Evolutionary conservation across 2,113 vertebrate genomes (phyloP).

Genomic region (Melozone crissalis): DNA sequence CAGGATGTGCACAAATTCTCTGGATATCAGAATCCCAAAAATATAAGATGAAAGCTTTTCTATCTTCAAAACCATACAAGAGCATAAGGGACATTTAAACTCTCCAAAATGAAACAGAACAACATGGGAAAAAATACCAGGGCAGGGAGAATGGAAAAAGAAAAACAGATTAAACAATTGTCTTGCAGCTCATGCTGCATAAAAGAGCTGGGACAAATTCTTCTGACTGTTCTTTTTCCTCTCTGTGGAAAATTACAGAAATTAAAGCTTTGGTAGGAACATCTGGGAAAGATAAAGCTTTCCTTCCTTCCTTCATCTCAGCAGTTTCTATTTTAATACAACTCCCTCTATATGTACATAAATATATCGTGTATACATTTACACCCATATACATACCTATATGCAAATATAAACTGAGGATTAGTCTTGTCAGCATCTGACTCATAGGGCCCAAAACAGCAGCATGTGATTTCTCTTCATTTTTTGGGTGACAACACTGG

Average conservation of each 20-base stretch:
- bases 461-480: not conserved
- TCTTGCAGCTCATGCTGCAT: not conserved
- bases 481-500: not conserved
- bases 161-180: not conserved
- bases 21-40: not conserved
- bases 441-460: not conserved
- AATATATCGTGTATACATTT: not conserved
- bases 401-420: not conserved
- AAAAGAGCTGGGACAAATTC: not conserved
- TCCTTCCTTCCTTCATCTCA: not conserved
- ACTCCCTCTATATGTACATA: not conserved
- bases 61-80: not conserved
- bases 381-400: not conserved
- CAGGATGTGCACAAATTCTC: not conserved
- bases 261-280: not conserved
- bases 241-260: not conserved
- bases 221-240: not conserved
- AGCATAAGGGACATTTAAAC: not conserved
- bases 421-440: not conserved
- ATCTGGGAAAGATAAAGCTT: not conserved
- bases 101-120: not conserved
- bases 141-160: not conserved
- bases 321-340: not conserved
- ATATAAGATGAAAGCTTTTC: not conserved
- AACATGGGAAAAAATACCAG: not conserved